These are phyloP conservation scores for Heliothis virescens DNA, from an alignment of 1,140 invertebrate species.

Conservation along the genomic window DNA sequence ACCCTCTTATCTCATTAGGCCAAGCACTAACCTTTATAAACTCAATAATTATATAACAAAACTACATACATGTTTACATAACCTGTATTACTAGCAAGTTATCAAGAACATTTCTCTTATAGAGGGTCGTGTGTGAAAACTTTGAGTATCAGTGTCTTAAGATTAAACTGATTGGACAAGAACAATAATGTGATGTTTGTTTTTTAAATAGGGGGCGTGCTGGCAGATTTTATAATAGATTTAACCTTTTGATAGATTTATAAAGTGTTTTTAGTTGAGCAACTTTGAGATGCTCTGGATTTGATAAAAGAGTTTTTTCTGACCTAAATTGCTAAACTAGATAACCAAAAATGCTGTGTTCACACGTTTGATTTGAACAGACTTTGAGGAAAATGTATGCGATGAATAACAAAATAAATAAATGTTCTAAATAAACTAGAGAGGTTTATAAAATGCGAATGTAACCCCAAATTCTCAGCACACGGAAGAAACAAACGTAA, in stretches of 20 bases:
- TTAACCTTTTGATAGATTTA: slow-evolving; percentile 16
- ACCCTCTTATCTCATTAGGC: slow-evolving; percentile 22
- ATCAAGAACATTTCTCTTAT: slow-evolving; percentile 70
- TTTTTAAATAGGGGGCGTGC: slow-evolving; percentile 15
- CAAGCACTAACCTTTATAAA: slow-evolving; percentile 51
- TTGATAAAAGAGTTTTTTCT: background rate
- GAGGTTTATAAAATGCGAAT: slow-evolving; percentile 14
- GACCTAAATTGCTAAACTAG: too few species aligned
- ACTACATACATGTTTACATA: slow-evolving; percentile 69
- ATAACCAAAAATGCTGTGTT: too few species aligned
- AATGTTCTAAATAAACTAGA: background rate
- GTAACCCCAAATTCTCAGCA: slow-evolving; percentile 32
- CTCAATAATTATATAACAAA: slow-evolving; percentile 72
- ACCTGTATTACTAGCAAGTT: slow-evolving; percentile 53
- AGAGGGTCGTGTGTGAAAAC: slow-evolving; percentile 41
- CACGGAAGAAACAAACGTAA: slow-evolving; percentile 22
- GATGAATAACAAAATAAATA: background rate
- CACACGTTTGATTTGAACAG: background rate
- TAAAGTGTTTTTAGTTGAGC: slow-evolving; percentile 29
- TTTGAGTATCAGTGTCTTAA: slow-evolving; percentile 1
- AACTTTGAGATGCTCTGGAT: slow-evolving; percentile 10
- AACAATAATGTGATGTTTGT: slow-evolving; percentile 22
- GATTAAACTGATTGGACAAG: slow-evolving; percentile 5
- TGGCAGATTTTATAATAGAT: slow-evolving; percentile 14
- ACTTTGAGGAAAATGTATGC: too few species aligned